Percentiles rank a stretch among this genome's conserved stretches.
Conservation (phyloP, 1,140 invertebrate genomes). For the Drosophila nigrodunni region DNA sequence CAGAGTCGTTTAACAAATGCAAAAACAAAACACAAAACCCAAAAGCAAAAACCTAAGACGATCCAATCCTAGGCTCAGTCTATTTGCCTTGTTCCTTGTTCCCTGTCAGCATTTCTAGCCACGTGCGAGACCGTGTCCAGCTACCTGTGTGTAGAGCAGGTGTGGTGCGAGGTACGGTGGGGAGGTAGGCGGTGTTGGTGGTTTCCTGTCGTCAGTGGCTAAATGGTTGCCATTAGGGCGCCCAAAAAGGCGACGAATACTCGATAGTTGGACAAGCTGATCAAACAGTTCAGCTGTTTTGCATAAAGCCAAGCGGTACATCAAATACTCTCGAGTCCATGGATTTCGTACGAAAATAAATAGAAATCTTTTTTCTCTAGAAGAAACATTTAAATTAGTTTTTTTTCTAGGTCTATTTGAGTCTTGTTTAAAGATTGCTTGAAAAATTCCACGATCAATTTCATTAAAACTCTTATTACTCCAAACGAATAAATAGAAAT, state of each 20-base stretch:
- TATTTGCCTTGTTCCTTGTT: constrained; percentile 24
- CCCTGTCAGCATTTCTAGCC: constrained; percentile 39
- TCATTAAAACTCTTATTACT: too few relatives aligned
- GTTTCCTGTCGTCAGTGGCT: constrained; percentile 46
- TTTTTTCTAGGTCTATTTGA: too few relatives aligned
- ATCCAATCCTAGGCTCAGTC: constrained; percentile 4
- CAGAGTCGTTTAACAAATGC: constrained; percentile 25
- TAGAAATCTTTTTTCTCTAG: too few relatives aligned
- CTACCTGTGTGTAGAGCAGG: neutral
- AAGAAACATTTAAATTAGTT: too few relatives aligned
- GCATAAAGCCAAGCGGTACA: constrained; percentile 37
- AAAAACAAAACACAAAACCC: constrained; percentile 5
- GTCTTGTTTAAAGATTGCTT: too few relatives aligned
- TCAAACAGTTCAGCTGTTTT: constrained; percentile 66
- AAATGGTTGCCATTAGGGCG: constrained; percentile 15
- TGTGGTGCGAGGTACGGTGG: neutral
- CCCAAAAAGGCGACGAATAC: constrained; percentile 66
- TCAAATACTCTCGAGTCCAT: neutral
- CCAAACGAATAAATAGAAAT: too few relatives aligned
- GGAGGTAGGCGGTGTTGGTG: constrained; percentile 1
- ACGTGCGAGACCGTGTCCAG: constrained; percentile 32
- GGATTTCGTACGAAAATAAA: too few relatives aligned
- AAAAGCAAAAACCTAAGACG: neutral
- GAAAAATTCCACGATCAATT: too few relatives aligned
- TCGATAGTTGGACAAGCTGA: constrained; percentile 70